Evolutionary conservation across 2,888 invertebrate genomes (phyloP).

Genomic region (Eledona agricola): DNA sequence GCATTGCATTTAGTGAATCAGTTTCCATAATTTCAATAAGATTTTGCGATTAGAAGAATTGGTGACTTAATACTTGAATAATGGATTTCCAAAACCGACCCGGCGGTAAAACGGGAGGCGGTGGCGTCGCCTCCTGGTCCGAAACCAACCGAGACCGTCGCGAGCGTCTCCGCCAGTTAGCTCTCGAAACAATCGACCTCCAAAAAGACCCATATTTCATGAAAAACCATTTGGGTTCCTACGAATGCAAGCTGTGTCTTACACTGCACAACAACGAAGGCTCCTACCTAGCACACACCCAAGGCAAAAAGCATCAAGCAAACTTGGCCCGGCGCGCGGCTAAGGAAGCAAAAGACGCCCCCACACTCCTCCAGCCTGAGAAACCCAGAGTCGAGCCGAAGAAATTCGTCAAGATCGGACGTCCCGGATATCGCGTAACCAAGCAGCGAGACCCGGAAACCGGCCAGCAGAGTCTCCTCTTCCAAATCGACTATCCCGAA

Average conservation of each 20-base stretch:
- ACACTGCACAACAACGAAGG: constrained; percentile 99
- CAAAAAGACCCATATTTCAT: constrained; percentile 99
- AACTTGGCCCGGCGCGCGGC: constrained; percentile 97
- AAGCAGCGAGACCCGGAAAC: constrained; percentile 96
- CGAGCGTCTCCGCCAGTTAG: constrained; percentile 93
- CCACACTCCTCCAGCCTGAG: constrained; percentile 91
- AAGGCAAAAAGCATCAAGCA: constrained; percentile 99
- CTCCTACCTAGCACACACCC: constrained; percentile 98
- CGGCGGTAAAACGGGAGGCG: constrained; percentile 99
- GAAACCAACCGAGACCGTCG: constrained; percentile 97
- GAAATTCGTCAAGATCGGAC: constrained; percentile 99
- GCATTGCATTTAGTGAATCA: no score
- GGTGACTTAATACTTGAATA: no score
- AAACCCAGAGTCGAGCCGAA: constrained; percentile 97
- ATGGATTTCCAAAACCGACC: constrained; percentile 99
- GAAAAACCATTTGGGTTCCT: constrained; percentile 97
- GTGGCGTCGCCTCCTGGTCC: constrained; percentile 98
- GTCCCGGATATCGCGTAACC: constrained; percentile 98
- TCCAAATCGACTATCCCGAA: constrained; percentile 97
- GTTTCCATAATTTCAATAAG: no score
- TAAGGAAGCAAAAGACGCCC: constrained; percentile 97
- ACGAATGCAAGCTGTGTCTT: constrained; percentile 98
- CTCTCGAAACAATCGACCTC: constrained; percentile 97
- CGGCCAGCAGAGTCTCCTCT: constrained; percentile 95
- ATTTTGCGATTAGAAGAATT: no score